A percentile compares a stretch with the other conserved stretches of the same genome.
phyloP scores from a whole-genome alignment of 2,797 vertebrate species.

The Leptodactylus fallax region DNA sequence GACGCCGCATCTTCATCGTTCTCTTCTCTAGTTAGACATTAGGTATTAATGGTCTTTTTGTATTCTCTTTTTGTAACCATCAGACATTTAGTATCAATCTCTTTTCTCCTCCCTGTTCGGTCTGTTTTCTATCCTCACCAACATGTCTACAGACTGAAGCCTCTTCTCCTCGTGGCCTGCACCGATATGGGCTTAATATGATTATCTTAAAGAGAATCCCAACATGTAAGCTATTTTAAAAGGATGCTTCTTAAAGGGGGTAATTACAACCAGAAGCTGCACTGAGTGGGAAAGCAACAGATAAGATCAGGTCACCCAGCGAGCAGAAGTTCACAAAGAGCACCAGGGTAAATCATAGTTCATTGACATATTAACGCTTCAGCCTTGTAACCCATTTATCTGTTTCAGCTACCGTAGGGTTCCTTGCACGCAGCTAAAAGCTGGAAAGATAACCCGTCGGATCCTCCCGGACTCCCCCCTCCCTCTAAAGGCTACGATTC shows the following conservation, averaged over 20 bases:
- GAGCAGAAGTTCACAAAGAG: conserved; percentile 72
- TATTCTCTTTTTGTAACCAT: background rate
- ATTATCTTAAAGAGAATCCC: conserved; percentile 55
- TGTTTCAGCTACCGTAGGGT: conserved; percentile 52
- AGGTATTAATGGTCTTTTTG: background rate
- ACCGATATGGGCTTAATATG: conserved; percentile 53
- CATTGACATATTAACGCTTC: conserved; percentile 66
- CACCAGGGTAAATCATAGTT: conserved; percentile 68
- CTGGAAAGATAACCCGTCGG: conserved; percentile 31
- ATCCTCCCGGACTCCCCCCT: conserved; percentile 52
- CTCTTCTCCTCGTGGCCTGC: conserved; percentile 10
- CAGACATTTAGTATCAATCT: background rate
- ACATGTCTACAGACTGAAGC: background rate
- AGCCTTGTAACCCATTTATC: conserved; percentile 60
- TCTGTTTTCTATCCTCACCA: conserved; percentile 34
- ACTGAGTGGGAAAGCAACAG: conserved; percentile 73
- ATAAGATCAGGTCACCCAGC: conserved; percentile 77
- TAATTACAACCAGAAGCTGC: conserved; percentile 78
- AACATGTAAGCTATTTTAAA: conserved; percentile 69
- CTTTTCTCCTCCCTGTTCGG: background rate
- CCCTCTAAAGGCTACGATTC: conserved; percentile 26
- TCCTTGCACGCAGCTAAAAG: conserved; percentile 43
- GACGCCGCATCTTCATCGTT: too few relatives aligned
- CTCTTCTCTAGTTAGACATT: background rate
- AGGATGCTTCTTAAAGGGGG: conserved; percentile 74